Conservation (phyloP, 2,113 vertebrate species). For the Leptosomus discolor region DNA sequence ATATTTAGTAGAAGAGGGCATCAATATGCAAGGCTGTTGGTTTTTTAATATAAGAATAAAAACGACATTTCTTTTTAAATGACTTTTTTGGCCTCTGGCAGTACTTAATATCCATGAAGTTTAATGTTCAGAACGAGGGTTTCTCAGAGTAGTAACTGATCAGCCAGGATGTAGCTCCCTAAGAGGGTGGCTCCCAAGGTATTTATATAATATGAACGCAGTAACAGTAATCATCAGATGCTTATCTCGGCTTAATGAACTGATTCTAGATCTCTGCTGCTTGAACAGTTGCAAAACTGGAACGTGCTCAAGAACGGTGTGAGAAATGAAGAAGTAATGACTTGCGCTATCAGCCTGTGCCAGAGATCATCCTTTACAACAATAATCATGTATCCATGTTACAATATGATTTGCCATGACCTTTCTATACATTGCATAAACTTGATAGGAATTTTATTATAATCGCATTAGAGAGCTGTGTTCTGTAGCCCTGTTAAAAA, state of each 20-base stretch:
- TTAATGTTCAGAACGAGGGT: background rate
- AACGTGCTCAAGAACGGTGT: background rate
- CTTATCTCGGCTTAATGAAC: slow-evolving; percentile 10
- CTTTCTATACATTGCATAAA: background rate
- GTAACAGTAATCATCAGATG: background rate
- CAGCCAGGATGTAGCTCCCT: slow-evolving; percentile 5
- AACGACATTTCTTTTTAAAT: background rate
- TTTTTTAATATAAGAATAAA: background rate
- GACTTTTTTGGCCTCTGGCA: background rate
- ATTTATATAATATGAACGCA: background rate
- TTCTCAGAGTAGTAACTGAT: slow-evolving; percentile 13
- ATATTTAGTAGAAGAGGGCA: background rate
- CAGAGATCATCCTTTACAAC: background rate
- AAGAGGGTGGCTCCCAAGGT: background rate
- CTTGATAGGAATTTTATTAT: background rate
- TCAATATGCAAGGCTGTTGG: background rate
- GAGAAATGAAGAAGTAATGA: background rate
- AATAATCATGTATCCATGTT: background rate
- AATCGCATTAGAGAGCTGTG: background rate
- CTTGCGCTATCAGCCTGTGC: background rate
- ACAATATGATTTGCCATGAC: background rate
- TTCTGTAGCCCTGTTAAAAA: background rate
- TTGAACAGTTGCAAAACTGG: background rate
- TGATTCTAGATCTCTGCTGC: background rate
- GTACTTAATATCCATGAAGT: background rate